Percentiles rank a stretch among this genome's conserved stretches.
Evolutionary conservation across 2,113 vertebrate species (phyloP).

Genomic region (Mobula hypostoma): DNA sequence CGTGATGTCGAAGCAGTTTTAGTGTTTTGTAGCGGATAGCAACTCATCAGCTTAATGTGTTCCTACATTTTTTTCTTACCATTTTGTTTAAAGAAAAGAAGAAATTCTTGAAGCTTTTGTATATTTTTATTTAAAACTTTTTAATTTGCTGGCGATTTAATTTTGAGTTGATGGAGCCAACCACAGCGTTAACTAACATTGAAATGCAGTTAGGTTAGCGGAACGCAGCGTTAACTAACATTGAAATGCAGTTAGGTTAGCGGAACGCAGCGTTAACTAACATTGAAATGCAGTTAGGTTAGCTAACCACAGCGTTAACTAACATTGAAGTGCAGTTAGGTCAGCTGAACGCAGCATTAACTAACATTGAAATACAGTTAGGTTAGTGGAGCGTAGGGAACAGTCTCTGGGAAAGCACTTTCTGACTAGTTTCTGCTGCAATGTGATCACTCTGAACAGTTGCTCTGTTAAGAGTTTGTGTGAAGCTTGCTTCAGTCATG

Average conservation of each 20-base stretch:
- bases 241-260: background rate
- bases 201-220: background rate
- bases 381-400: background rate
- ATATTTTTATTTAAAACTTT: conserved; percentile 23
- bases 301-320: no score
- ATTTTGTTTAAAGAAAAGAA: background rate
- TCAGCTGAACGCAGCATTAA: background rate
- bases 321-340: no score
- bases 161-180: background rate
- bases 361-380: background rate
- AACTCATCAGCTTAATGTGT: background rate
- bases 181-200: background rate
- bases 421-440: background rate
- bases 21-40: conserved; percentile 18
- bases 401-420: background rate
- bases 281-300: no score
- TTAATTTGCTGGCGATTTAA: background rate
- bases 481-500: background rate
- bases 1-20: conserved; percentile 40
- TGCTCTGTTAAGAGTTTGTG: background rate
- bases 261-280: no score
- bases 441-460: background rate
- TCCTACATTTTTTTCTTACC: background rate
- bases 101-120: conserved; percentile 23
- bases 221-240: background rate